These are phyloP conservation scores for Zapornia atra DNA, from an alignment of 2,113 vertebrate genomes.

Conservation along the genomic window DNA sequence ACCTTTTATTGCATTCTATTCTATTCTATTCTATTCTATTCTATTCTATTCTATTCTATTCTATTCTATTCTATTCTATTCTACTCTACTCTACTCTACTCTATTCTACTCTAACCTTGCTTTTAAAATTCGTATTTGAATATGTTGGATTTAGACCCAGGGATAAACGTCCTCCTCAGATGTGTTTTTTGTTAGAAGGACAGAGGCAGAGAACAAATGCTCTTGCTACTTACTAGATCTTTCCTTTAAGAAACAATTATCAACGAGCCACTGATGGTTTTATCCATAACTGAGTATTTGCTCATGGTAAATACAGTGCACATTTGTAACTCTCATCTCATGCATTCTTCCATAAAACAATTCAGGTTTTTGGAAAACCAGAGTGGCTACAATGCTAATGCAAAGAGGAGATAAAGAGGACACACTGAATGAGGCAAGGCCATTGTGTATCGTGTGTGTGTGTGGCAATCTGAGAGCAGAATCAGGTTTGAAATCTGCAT, in stretches of 20 bases:
- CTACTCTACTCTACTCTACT: neutral
- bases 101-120: neutral
- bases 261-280: neutral
- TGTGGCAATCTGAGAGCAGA: neutral
- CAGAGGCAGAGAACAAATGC: neutral
- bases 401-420: neutral
- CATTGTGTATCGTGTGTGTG: fast-evolving
- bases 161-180: neutral
- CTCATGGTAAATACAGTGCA: neutral
- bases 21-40: neutral
- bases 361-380: neutral
- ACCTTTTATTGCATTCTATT: neutral
- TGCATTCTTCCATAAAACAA: neutral
- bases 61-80: neutral
- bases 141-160: neutral
- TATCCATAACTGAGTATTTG: neutral
- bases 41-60: neutral
- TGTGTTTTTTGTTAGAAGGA: neutral
- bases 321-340: neutral
- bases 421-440: neutral
- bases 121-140: neutral
- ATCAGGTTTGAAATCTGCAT: neutral
- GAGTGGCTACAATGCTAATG: neutral
- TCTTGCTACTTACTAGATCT: neutral
- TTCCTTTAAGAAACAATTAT: neutral